These are phyloP conservation scores for Gorsachius magnificus DNA, from an alignment of 2,797 vertebrate genomes.

Conservation along the genomic window DNA sequence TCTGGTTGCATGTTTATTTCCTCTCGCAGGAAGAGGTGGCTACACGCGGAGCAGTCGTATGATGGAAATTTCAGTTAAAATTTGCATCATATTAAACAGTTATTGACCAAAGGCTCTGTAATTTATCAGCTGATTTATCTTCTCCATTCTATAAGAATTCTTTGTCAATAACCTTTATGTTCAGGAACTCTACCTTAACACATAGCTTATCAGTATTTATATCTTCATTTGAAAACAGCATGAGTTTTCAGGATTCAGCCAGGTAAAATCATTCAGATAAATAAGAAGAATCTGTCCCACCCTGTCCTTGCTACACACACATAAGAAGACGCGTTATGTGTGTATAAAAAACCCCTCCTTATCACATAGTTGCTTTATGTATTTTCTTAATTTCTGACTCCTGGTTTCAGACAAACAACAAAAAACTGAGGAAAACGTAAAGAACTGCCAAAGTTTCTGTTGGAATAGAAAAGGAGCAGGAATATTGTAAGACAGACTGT, in stretches of 20 bases:
- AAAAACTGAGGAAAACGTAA: background rate
- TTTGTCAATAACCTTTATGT: background rate
- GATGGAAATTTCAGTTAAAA: conserved; percentile 18
- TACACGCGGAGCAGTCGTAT: background rate
- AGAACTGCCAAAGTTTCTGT: background rate
- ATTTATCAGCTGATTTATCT: conserved; percentile 27
- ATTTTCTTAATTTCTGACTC: background rate
- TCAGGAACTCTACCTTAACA: background rate
- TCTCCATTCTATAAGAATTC: background rate
- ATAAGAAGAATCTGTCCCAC: background rate
- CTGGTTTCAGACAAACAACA: background rate
- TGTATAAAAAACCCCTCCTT: background rate
- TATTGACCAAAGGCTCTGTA: conserved; percentile 4
- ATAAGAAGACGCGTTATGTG: background rate
- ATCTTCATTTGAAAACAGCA: background rate
- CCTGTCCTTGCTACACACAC: background rate
- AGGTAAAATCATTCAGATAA: background rate
- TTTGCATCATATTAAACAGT: conserved; percentile 26
- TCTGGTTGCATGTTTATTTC: conserved; percentile 17
- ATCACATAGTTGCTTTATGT: background rate
- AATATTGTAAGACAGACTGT: background rate
- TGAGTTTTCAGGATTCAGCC: background rate
- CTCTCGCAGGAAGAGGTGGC: conserved; percentile 49
- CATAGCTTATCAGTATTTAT: background rate
- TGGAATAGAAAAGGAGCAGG: background rate